Evolutionary conservation across 2,113 vertebrate species (phyloP).

Genomic region (Cynopterus brachyotis): DNA sequence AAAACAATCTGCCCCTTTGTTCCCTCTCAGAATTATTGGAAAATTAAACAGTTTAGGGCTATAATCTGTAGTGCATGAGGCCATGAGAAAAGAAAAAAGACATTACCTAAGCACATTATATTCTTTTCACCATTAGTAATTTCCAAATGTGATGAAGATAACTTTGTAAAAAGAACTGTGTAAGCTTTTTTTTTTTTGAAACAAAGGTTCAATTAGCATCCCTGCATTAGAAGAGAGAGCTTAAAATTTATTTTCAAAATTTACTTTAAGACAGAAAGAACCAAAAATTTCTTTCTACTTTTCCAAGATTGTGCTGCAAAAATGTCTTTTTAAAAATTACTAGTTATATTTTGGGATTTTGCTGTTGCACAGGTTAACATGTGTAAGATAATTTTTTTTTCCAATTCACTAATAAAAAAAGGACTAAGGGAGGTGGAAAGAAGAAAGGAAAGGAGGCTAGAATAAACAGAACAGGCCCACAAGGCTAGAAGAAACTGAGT

Average conservation of each 20-base stretch:
- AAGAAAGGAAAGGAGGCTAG: neutral
- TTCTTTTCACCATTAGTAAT: neutral
- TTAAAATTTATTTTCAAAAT: neutral
- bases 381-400: neutral
- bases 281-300: neutral
- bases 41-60: neutral
- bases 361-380: neutral
- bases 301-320: neutral
- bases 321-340: neutral
- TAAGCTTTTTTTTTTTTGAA: neutral
- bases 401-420: neutral
- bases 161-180: neutral
- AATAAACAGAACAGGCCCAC: neutral
- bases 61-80: neutral
- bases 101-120: neutral
- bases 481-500: neutral
- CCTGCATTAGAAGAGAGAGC: neutral
- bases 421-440: neutral
- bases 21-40: neutral
- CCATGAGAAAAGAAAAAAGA: neutral
- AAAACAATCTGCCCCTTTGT: neutral
- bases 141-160: slow-evolving; percentile 28
- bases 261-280: neutral
- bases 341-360: neutral
- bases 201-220: neutral